Percentiles rank a stretch among this genome's conserved stretches.
Evolutionary conservation across 2,797 vertebrate species (phyloP).

Genomic region (Neosalanx taihuensis): DNA sequence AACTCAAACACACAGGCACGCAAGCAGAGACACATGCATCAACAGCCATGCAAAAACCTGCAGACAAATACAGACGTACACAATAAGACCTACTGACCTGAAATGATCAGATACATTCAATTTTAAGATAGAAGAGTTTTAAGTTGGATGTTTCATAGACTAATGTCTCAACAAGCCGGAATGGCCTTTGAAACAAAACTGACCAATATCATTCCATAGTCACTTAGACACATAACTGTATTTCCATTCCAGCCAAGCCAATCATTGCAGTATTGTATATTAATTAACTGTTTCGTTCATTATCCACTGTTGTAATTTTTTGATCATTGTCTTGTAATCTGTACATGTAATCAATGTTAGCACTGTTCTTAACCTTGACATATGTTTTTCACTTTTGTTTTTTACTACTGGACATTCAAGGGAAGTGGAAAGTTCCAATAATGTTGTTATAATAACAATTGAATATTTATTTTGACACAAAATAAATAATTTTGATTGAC

Average conservation of each 20-base stretch:
- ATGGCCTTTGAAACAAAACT: not conserved
- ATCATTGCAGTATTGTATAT: slow-evolving; percentile 22
- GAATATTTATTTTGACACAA: slow-evolving; percentile 56
- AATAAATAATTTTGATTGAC: slow-evolving; percentile 19
- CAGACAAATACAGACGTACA: not conserved
- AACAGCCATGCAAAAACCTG: not conserved
- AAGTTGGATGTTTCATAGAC: not conserved
- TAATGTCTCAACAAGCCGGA: not conserved
- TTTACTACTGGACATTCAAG: slow-evolving; percentile 23
- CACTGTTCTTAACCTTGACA: slow-evolving; percentile 36
- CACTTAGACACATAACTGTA: not conserved
- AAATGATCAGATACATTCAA: not conserved
- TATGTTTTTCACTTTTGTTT: not conserved
- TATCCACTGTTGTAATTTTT: slow-evolving; percentile 17
- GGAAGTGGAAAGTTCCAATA: slow-evolving; percentile 25
- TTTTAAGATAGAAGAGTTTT: not conserved
- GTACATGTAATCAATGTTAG: slow-evolving; percentile 30
- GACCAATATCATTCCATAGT: not conserved
- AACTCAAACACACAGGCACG: not conserved
- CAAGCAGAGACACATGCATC: not conserved
- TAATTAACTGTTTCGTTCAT: slow-evolving; percentile 32
- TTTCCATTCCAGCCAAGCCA: not conserved
- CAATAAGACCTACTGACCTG: not conserved
- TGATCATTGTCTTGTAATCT: slow-evolving; percentile 33
- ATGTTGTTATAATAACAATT: slow-evolving; percentile 44